Base-by-base conservation (phyloP, 2,888 invertebrate genomes). In the Dascillus cervinus region DNA sequence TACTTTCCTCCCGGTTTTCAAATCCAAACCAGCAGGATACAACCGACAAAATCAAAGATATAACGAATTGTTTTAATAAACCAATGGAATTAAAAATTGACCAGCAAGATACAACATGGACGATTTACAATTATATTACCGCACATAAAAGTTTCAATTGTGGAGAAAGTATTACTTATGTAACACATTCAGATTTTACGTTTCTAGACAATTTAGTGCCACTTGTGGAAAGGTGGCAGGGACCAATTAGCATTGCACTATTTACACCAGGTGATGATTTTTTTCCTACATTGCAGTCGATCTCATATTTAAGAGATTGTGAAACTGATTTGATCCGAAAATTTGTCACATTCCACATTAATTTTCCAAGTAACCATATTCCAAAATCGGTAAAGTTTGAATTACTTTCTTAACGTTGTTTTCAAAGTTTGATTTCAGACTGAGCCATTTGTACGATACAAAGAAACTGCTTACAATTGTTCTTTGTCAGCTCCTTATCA, bases 81-180 rank as follows among this genome's bases (percentile, higher is more conserved):
- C 57, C 58, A 10, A 44, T 57, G 47, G 47, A 54, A 39, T 44
- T 55, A 23, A 58, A 56, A 38, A 62, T 61, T 13, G 63, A 65
- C 37, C 22, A 22, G 6, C 10, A 22, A n/a, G 22, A 11, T 3
- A 22, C 1, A 1, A 11, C 6, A 11, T 22, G 22, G 22, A 11
- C 11, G 6, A 5, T 22, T 6, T 11, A 22, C n/a, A 22, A 25
- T 25, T 25, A 13, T 10, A 13, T 25, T 4, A 4, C 11, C 11
- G 22, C 22, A 22, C 10, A 10, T 5, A 2, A 22, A 6, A 22
- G 22, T 10, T 11, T 11, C 4, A 22, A 22, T 11, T 22, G 22
- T 22, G 10, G 10, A 11, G 22, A 22, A 22, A 22, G 22, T 3
- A 22, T 22, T 11, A 22, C 22, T 4, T 22, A 22, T n/a, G 11